Conservation (phyloP, 2,888 invertebrate genomes). For the Rhynchonema sp. region DNA sequence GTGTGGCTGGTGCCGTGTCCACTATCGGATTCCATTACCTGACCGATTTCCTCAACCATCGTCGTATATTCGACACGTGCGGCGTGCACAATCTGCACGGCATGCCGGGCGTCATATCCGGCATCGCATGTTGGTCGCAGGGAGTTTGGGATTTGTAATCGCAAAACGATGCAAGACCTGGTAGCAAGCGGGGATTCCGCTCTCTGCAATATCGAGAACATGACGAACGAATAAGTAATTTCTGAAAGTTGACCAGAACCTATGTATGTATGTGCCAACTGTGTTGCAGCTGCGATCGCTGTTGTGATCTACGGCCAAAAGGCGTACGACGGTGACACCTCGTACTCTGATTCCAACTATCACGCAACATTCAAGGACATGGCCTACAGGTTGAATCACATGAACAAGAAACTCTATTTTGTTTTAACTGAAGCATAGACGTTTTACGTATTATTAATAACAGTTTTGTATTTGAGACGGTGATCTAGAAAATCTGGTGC, state of each 20-base stretch:
- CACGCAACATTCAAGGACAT: neutral
- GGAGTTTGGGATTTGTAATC: too few species aligned
- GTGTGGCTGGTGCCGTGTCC: constrained; percentile 9
- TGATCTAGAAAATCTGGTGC: too few species aligned
- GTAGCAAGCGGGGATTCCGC: too few species aligned
- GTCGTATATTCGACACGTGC: neutral
- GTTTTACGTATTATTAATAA: too few species aligned
- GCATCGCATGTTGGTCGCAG: neutral
- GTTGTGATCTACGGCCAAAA: neutral
- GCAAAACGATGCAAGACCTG: too few species aligned
- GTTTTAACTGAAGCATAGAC: too few species aligned
- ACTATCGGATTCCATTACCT: constrained; percentile 8
- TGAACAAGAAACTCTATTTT: too few species aligned
- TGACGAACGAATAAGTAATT: too few species aligned
- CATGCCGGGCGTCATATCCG: neutral
- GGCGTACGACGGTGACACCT: neutral
- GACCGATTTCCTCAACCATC: constrained; percentile 8
- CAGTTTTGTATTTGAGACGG: too few species aligned
- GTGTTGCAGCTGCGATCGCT: neutral
- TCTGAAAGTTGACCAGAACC: too few species aligned
- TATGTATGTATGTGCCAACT: neutral
- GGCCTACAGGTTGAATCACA: too few species aligned
- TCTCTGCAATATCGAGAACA: too few species aligned
- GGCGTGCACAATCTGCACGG: neutral
- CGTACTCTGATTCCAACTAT: neutral